These are phyloP conservation scores for Semnornis frantzii DNA, from an alignment of 2,113 vertebrate genomes.

Conservation along the genomic window DNA sequence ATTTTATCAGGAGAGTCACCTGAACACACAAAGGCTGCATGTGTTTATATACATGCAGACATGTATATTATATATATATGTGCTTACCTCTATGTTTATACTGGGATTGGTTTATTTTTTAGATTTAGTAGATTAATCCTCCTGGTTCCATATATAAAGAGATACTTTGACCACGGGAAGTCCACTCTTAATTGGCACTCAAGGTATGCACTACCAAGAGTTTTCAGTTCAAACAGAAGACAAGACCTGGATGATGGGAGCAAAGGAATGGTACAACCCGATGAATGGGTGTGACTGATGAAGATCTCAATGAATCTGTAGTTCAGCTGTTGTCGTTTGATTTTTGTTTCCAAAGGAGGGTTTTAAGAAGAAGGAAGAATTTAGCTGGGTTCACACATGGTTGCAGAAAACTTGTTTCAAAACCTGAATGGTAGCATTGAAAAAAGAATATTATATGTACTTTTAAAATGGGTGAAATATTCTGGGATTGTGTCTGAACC, in stretches of 20 bases:
- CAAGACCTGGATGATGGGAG: neutral
- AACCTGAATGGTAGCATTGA: neutral
- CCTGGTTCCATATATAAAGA: neutral
- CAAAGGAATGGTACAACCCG: accelerated
- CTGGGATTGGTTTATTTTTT: neutral
- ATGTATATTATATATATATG: neutral
- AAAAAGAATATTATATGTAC: neutral
- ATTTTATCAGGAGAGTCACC: neutral
- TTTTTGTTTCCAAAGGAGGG: neutral
- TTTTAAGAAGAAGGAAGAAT: neutral
- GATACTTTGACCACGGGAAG: neutral
- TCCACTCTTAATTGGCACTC: neutral
- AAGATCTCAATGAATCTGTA: neutral
- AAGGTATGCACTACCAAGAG: neutral
- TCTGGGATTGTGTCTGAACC: neutral
- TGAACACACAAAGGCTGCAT: neutral
- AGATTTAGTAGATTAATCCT: neutral
- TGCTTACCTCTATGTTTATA: neutral
- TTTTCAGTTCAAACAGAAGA: neutral
- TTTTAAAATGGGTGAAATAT: neutral
- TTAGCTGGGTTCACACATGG: neutral
- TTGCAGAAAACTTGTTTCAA: neutral
- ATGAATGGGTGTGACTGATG: neutral
- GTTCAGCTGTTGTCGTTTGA: neutral
- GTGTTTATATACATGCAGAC: neutral